Conservation (phyloP, 2,888 invertebrate species). For the Drosophila limbata region DNA sequence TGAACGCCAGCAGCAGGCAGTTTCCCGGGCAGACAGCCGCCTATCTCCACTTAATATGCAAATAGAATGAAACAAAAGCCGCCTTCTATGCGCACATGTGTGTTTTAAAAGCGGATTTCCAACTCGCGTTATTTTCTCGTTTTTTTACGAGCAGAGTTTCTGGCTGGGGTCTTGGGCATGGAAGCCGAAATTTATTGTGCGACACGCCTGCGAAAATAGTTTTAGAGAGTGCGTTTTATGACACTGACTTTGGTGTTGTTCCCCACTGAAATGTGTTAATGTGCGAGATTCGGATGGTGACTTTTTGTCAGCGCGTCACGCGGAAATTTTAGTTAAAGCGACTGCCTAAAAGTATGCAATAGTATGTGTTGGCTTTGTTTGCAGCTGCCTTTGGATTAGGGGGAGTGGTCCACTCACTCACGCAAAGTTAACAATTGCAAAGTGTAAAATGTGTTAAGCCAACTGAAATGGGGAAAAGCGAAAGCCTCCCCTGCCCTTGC, state of each 20-base stretch:
- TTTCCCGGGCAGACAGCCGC: slow-evolving; percentile 13
- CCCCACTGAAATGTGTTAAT: slow-evolving; percentile 70
- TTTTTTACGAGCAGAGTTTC: slow-evolving; percentile 37
- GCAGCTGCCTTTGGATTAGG: slow-evolving; percentile 24
- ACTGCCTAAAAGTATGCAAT: slow-evolving; percentile 59
- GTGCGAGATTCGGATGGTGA: slow-evolving; percentile 66
- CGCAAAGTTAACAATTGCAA: slow-evolving; percentile 70
- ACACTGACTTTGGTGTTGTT: slow-evolving; percentile 20
- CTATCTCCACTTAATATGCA: slow-evolving; percentile 60
- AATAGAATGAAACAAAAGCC: slow-evolving; percentile 67
- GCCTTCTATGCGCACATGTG: slow-evolving; percentile 48
- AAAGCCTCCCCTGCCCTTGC: slow-evolving; percentile 13
- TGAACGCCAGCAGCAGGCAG: slow-evolving; percentile 60
- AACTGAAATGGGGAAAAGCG: slow-evolving; percentile 65
- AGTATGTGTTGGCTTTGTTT: slow-evolving; percentile 24
- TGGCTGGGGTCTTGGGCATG: background rate
- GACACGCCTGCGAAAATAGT: slow-evolving; percentile 75
- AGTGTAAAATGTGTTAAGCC: slow-evolving; percentile 82
- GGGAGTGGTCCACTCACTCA: slow-evolving; percentile 42
- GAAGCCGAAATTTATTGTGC: slow-evolving; percentile 61
- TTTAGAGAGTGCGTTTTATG: slow-evolving; percentile 74
- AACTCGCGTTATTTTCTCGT: slow-evolving; percentile 34
- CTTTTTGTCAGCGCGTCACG: slow-evolving; percentile 40
- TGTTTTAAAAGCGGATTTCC: slow-evolving; percentile 72
- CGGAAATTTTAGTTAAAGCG: slow-evolving; percentile 37